A percentile compares a stretch with the other conserved stretches of the same genome.
Conservation (phyloP, 2,888 invertebrate species). For the Caradrina clavipalpis region DNA sequence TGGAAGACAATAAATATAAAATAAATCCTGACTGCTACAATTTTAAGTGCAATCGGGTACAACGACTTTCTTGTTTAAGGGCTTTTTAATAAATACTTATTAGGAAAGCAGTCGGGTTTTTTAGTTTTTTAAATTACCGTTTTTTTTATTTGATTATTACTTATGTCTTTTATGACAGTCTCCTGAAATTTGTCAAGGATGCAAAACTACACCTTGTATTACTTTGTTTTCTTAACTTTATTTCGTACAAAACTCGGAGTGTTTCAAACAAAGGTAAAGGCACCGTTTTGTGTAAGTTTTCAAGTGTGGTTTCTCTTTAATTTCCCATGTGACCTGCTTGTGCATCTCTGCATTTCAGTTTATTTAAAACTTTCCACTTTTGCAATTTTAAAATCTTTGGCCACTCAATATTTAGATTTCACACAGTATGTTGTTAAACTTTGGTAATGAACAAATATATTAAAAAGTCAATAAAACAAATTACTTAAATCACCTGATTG, state of each 20-base stretch:
- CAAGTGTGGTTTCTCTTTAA: conserved; percentile 22
- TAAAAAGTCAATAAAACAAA: not conserved
- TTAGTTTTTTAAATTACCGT: no score
- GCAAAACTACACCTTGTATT: not conserved
- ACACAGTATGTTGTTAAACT: not conserved
- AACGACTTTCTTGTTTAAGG: no score
- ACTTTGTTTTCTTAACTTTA: not conserved
- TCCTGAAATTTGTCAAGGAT: no score
- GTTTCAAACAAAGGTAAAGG: conserved; percentile 3
- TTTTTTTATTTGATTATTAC: no score
- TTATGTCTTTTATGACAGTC: no score
- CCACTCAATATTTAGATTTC: not conserved
- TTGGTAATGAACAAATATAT: not conserved
- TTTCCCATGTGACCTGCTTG: conserved; percentile 35
- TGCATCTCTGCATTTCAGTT: conserved; percentile 29
- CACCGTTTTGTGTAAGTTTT: not conserved
- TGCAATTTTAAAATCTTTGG: conserved; percentile 25
- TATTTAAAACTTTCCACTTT: not conserved
- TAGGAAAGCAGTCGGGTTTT: no score
- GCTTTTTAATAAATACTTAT: no score
- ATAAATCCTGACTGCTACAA: no score
- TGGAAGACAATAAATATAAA: not conserved
- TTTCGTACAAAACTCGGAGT: not conserved
- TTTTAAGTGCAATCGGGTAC: no score
- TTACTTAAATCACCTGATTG: not conserved